Base-by-base conservation (phyloP, 2,888 invertebrate genomes). In the Tachina lurida region DNA sequence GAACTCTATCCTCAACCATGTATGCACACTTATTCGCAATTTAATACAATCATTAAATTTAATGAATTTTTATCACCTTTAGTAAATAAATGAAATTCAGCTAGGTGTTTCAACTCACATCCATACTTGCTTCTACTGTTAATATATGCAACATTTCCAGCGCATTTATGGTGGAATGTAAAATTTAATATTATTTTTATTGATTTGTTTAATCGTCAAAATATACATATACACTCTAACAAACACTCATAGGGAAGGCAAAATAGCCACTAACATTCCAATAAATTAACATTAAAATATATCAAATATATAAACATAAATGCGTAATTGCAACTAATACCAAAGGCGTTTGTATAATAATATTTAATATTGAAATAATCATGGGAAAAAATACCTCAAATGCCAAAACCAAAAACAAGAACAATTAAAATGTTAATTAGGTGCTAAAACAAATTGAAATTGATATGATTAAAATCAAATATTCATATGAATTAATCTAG, bases 41-140 rank as follows among this genome's bases (percentile, higher is more conserved):
- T 73, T 79, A 83, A 85, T 75, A 1, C 31, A 31, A 62, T 71
- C 82, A 83, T 86, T 83, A 86, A 86, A 83, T 86, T 86, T 83
- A 83, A 83, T 86, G 82, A 83, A 83, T 79, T 86, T 86, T 83
- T 86, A 86, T 83, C 79, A 86, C 75, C 82, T 86, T 79, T 60
- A 71, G 82, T 65, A 79, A 75, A 83, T 73, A 81, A 60, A 74
- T 52, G n/a, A 60, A 41, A 41, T 65, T 12, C n/a, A 22, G 39
- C 49, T 62, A 73, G 39, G 17, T 39, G 13, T 22, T n/a, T 43
- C 12, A 39, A 17, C 13, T 22, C 39, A 49, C 70, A 78, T 8
- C 15, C 43, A 49, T 15, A 31, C 10, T 13, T 8, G 39, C 39
- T 31, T 31, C 31, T 31, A 31, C 2, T 31, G 31, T 31, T 39